Evolutionary conservation across 2,888 invertebrate genomes (phyloP), one percentile per base, ranked within the genome.

Genomic region (Helobdella robusta): DNA sequence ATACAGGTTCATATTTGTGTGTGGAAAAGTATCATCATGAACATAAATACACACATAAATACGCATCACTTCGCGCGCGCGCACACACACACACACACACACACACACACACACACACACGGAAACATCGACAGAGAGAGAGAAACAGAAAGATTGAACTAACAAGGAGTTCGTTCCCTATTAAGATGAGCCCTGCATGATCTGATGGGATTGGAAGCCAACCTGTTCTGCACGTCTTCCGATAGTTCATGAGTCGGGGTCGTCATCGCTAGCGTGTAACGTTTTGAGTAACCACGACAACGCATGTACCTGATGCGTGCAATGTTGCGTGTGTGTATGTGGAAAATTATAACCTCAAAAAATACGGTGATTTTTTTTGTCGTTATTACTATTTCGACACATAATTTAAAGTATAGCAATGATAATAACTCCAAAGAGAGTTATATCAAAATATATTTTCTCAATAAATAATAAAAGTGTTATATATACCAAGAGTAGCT

Each of bases 181-280:
- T 40, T 59, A n/a, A 65, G 59, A 11, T 59, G 44, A 15, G 50
- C 34, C 30, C 58, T 23, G 23, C 54, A 52, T 15, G 54, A 60
- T 6, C 67, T 46, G 2, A 76, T 73, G 58, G 80, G 78, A 46
- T 78, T 78, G 69, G 80, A 76, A 2, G 78, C 75, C 59, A 79
- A 70, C 63, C 78, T 77, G 66, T 76, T 73, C 70, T 82, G 85
- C 58, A 78, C 66, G 56, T 77, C 83, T 73, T 89, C 79, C 36
- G 77, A 77, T 69, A 81, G 89, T 71, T 88, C 71, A 15, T 75
- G 87, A 0, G 87, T 84, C 67, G 66, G 58, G 18, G 68, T 67
- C 1, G 79, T 79, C 71, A 80, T 75, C 2, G 87, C 87, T 78
- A 89, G 84, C 0, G 89, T 89, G 76, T 89, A 89, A 0, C 89